A percentile compares a stretch with the other conserved stretches of the same genome.
Conservation (phyloP, 2,797 vertebrate species). For the Typhlichthys eigenmanni region DNA sequence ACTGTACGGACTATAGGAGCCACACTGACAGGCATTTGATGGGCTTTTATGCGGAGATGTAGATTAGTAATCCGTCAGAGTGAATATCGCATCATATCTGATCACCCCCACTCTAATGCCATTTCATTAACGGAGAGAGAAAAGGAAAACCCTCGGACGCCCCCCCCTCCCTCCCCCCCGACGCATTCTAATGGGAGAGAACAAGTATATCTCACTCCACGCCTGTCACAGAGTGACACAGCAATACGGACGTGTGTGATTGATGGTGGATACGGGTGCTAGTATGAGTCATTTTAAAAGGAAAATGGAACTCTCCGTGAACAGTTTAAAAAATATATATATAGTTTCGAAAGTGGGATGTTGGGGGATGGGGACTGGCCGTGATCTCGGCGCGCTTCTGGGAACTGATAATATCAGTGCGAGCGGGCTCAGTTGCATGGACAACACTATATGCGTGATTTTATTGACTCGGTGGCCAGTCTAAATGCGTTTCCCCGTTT, state of each 20-base stretch:
- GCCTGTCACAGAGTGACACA: conserved; percentile 55
- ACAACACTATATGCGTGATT: neutral
- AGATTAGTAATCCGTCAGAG: conserved; percentile 59
- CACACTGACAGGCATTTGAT: conserved; percentile 42
- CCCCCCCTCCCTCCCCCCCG: neutral
- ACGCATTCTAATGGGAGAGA: conserved; percentile 50
- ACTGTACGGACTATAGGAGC: conserved; percentile 13
- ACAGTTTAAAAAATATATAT: neutral
- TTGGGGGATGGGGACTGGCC: conserved; percentile 10
- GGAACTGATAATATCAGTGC: too few relatives aligned
- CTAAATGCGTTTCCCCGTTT: neutral
- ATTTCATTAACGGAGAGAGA: conserved; percentile 57
- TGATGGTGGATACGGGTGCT: conserved; percentile 45
- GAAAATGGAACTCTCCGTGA: conserved; percentile 38
- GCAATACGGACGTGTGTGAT: conserved; percentile 58
- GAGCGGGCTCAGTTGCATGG: neutral
- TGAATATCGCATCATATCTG: conserved; percentile 59
- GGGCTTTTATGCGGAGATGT: conserved; percentile 43
- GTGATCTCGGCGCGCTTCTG: neutral
- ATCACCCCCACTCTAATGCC: conserved; percentile 53
- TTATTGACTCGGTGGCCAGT: neutral
- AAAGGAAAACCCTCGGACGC: conserved; percentile 16
- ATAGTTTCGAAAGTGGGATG: conserved; percentile 49
- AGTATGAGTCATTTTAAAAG: conserved; percentile 55
- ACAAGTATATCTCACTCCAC: conserved; percentile 47